A percentile compares a stretch with the other conserved stretches of the same genome.
phyloP scores from a whole-genome alignment of 2,888 invertebrate genomes.

The Acleris laterana region DNA sequence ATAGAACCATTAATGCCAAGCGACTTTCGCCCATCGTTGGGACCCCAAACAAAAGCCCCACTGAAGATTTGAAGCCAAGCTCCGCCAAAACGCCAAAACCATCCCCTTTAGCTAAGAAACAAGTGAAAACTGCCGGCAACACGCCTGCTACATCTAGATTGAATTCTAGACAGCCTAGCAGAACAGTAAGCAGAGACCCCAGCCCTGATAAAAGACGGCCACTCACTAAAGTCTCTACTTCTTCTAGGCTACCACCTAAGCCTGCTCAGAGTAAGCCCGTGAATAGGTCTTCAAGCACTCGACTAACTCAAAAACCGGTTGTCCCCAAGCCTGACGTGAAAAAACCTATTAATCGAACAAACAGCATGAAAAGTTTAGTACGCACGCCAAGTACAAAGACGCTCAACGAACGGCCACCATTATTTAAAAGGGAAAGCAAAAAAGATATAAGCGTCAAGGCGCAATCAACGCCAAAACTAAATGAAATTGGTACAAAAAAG shows the following conservation, averaged over 20 bases:
- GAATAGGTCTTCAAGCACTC: constrained; percentile 63
- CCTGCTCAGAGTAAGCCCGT: constrained; percentile 54
- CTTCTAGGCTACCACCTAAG: constrained; percentile 44
- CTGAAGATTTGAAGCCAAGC: constrained; percentile 65
- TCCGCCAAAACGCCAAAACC: constrained; percentile 66
- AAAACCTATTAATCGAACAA: constrained; percentile 71
- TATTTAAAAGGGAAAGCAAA: constrained; percentile 64
- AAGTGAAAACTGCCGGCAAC: constrained; percentile 65
- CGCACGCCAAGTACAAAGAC: constrained; percentile 73
- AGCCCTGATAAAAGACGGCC: constrained; percentile 74
- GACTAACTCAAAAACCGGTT: constrained; percentile 60
- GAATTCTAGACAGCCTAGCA: constrained; percentile 74
- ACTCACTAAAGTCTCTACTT: constrained; percentile 49
- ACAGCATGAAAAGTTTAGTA: constrained; percentile 71
- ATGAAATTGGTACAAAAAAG: constrained; percentile 59
- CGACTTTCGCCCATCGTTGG: constrained; percentile 79
- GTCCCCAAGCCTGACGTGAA: constrained; percentile 64
- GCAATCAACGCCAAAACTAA: constrained; percentile 63
- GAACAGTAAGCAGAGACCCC: constrained; percentile 67
- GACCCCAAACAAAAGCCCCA: constrained; percentile 79
- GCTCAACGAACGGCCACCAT: constrained; percentile 68
- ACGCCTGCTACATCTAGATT: constrained; percentile 73
- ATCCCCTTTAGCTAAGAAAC: constrained; percentile 58
- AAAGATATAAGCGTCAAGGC: constrained; percentile 63
- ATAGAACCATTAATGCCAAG: constrained; percentile 74